Conservation (phyloP, 2,888 invertebrate species). For the Melipona bicolor region DNA sequence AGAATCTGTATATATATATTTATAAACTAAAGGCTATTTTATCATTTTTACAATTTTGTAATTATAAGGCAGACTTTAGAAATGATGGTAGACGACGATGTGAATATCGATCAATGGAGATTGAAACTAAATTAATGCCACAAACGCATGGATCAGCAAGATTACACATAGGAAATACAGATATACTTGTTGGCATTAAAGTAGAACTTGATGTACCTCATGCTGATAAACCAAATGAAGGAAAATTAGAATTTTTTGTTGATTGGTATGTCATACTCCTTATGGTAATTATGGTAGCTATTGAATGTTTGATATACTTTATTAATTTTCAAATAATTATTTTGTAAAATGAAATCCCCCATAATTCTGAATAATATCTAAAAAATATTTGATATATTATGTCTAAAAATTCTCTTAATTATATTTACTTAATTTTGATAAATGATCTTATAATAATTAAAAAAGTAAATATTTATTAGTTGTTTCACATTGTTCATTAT, state of each 20-base stretch:
- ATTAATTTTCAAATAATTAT: background rate
- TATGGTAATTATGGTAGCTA: background rate
- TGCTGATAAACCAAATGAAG: slow-evolving; percentile 90
- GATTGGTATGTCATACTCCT: slow-evolving; percentile 89
- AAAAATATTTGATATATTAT: background rate
- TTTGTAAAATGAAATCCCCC: background rate
- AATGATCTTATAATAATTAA: background rate
- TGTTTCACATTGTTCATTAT: background rate
- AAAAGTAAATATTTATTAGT: background rate
- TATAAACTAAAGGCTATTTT: background rate
- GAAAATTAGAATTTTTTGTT: slow-evolving; percentile 97
- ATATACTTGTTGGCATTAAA: slow-evolving; percentile 96
- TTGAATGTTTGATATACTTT: background rate
- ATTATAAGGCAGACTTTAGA: slow-evolving; percentile 91
- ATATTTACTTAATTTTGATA: background rate
- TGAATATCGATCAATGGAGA: slow-evolving; percentile 94
- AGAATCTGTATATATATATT: background rate
- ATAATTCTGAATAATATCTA: background rate
- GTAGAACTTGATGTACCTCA: slow-evolving; percentile 93
- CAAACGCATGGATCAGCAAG: slow-evolving; percentile 95
- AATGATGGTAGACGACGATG: slow-evolving; percentile 92
- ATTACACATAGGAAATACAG: slow-evolving; percentile 94
- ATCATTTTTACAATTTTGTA: slow-evolving; percentile 8
- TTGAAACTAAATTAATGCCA: slow-evolving; percentile 93
- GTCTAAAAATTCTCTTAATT: no score